Conservation (phyloP, 2,113 vertebrate species). For the Columbina picui region DNA sequence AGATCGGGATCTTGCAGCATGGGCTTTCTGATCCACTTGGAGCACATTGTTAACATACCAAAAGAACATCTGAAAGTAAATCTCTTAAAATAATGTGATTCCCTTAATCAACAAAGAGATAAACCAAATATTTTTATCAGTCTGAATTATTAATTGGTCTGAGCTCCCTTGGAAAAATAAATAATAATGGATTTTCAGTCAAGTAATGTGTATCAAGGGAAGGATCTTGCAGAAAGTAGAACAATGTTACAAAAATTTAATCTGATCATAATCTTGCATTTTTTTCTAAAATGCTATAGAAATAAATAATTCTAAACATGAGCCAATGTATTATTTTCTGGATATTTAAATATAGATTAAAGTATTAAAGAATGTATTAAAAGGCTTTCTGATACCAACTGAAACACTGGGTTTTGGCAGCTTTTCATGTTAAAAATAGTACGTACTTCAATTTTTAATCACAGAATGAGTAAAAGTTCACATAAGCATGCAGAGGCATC, state of each 20-base stretch:
- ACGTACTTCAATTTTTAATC: not conserved
- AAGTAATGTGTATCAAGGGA: not conserved
- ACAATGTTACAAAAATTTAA: not conserved
- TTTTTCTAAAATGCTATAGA: not conserved
- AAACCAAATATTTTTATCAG: fast-evolving
- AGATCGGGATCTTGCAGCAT: not conserved
- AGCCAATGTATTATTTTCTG: not conserved
- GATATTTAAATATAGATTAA: not conserved
- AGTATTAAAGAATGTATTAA: not conserved
- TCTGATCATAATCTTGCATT: not conserved
- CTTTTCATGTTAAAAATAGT: not conserved
- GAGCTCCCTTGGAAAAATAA: not conserved
- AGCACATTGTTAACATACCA: not conserved
- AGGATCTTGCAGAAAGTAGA: not conserved
- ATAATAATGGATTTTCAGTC: not conserved
- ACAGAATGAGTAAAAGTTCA: not conserved
- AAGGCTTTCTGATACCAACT: not conserved
- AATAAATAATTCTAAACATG: not conserved
- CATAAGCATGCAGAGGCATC: not conserved
- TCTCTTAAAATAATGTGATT: not conserved
- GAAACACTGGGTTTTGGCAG: not conserved
- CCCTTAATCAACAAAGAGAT: not conserved
- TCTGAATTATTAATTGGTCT: not conserved
- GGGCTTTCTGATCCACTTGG: not conserved
- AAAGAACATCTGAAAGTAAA: not conserved